Percentiles rank a stretch among this genome's conserved stretches.
phyloP scores from a whole-genome alignment of 1,140 invertebrate genomes.

The Hyphantria cunea region DNA sequence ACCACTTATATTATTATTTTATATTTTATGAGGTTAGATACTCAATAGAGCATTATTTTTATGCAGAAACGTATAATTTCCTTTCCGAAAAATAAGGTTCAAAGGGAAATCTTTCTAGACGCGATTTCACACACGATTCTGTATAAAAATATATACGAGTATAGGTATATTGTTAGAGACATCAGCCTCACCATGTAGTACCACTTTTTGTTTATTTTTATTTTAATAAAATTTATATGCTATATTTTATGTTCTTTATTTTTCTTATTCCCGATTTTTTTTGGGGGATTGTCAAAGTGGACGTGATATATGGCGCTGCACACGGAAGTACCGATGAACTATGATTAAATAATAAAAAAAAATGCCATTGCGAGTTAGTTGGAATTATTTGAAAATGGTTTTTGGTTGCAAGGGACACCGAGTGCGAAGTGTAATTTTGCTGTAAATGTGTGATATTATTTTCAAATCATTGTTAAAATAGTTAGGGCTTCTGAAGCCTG shows the following conservation, averaged over 20 bases:
- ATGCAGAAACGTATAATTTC: slow-evolving; percentile 17
- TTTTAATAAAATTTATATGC: slow-evolving; percentile 30
- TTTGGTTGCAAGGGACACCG: slow-evolving; percentile 53
- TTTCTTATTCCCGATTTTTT: slow-evolving; percentile 47
- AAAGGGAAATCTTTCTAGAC: slow-evolving; percentile 5
- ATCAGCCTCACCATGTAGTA: slow-evolving; percentile 41
- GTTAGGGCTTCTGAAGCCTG: slow-evolving; percentile 75
- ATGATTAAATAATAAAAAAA: slow-evolving; percentile 50
- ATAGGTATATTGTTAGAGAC: not conserved
- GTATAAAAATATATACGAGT: slow-evolving; percentile 29
- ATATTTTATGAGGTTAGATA: slow-evolving; percentile 34
- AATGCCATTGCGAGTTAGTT: slow-evolving; percentile 59
- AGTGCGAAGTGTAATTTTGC: slow-evolving; percentile 73
- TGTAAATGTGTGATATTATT: slow-evolving; percentile 80
- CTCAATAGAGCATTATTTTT: slow-evolving; percentile 17
- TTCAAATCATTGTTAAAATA: slow-evolving; percentile 72
- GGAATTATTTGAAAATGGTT: slow-evolving; percentile 40
- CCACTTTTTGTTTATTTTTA: slow-evolving; percentile 59
- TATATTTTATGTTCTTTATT: slow-evolving; percentile 57
- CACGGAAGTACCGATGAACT: slow-evolving; percentile 59
- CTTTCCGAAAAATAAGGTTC: slow-evolving; percentile 3
- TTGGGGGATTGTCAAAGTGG: slow-evolving; percentile 76
- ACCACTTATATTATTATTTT: slow-evolving; percentile 44
- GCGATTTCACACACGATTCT: slow-evolving; percentile 15
- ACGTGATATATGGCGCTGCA: slow-evolving; percentile 74